phyloP scores from a whole-genome alignment of 2,797 vertebrate species.

The Strix occidentalis region DNA sequence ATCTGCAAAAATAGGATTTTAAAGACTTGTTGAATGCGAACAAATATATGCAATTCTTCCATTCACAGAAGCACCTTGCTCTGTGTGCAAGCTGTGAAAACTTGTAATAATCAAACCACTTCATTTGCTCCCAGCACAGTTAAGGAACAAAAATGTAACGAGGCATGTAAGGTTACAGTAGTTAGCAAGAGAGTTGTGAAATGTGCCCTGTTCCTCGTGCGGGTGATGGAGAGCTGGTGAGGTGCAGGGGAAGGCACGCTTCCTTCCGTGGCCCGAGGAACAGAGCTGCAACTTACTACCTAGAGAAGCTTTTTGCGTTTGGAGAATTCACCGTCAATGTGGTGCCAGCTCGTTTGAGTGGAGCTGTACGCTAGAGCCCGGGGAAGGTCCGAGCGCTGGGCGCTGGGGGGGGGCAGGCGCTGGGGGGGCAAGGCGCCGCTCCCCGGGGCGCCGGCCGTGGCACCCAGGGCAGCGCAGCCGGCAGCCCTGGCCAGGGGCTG shows the following conservation, averaged over 20 bases:
- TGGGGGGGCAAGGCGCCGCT: background rate
- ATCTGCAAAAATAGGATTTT: slow-evolving; percentile 56
- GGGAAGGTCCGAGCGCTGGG: background rate
- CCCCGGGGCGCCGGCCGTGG: background rate
- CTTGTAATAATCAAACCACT: slow-evolving; percentile 28
- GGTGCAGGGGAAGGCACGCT: background rate
- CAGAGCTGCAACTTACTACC: background rate
- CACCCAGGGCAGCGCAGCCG: background rate
- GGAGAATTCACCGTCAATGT: background rate
- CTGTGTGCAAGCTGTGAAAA: slow-evolving; percentile 64
- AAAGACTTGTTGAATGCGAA: slow-evolving; percentile 70
- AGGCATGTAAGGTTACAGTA: slow-evolving; percentile 14
- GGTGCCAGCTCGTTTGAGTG: background rate
- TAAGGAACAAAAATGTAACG: slow-evolving; percentile 42
- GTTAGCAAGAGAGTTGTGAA: background rate
- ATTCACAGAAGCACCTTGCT: slow-evolving; percentile 61
- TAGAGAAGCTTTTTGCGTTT: background rate
- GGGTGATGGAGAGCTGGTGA: background rate
- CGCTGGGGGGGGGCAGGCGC: background rate
- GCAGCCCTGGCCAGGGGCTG: no score
- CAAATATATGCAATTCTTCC: slow-evolving; percentile 77
- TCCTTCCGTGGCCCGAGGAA: background rate
- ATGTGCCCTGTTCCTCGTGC: slow-evolving; percentile 8
- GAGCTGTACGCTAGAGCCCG: background rate
- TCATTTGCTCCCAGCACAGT: slow-evolving; percentile 45